Conservation (phyloP, 2,888 invertebrate species). For the Trissolcus brochymenae region DNA sequence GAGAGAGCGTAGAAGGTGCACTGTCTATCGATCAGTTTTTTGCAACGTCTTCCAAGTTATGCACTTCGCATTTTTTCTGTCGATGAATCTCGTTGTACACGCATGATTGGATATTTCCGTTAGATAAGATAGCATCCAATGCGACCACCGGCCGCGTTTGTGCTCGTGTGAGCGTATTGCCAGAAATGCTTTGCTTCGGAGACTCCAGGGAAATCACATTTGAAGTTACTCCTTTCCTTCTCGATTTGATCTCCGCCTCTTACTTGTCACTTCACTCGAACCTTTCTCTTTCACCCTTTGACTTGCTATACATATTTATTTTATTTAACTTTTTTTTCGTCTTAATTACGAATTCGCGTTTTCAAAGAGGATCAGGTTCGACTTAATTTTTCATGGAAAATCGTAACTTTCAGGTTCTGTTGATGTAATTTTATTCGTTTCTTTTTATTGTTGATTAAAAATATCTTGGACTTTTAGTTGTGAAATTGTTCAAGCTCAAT, state of each 20-base stretch:
- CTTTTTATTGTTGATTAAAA: too few relatives aligned
- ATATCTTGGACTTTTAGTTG: too few relatives aligned
- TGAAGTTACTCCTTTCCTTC: constrained; percentile 71
- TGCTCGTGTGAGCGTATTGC: constrained; percentile 69
- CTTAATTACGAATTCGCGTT: constrained; percentile 54
- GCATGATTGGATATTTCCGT: constrained; percentile 72
- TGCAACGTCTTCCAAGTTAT: constrained; percentile 53
- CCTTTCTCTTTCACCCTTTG: constrained; percentile 58
- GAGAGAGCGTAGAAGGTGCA: constrained; percentile 29
- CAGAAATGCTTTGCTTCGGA: constrained; percentile 73
- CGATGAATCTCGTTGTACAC: constrained; percentile 71
- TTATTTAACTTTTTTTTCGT: constrained; percentile 51
- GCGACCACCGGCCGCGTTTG: constrained; percentile 62
- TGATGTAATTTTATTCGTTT: constrained; percentile 14
- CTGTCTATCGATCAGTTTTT: constrained; percentile 48
- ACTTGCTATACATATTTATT: constrained; percentile 58
- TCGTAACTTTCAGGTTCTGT: constrained; percentile 18
- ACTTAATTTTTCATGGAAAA: constrained; percentile 15
- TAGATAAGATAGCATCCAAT: constrained; percentile 67
- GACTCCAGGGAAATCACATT: constrained; percentile 76
- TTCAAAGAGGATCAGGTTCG: constrained; percentile 35
- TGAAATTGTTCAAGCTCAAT: too few relatives aligned
- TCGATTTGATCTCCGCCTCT: constrained; percentile 59
- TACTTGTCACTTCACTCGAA: constrained; percentile 58
- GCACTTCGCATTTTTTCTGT: constrained; percentile 60